Conservation (phyloP, 2,888 invertebrate species). For the Leucania comma region DNA sequence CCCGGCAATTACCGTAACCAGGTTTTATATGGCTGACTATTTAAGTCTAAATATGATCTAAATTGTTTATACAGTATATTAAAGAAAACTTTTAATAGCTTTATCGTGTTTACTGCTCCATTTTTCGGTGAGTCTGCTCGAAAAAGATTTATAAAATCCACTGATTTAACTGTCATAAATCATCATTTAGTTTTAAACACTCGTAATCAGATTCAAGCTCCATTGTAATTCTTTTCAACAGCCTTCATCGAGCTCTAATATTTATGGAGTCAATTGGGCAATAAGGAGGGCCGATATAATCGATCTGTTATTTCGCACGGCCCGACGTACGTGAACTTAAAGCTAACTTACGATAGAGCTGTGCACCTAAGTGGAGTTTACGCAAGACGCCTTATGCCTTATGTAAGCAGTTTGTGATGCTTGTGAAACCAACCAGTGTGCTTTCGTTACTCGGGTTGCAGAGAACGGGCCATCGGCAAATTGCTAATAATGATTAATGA, state of each 20-base stretch:
- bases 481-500: constrained; percentile 79
- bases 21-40: constrained; percentile 30
- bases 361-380: constrained; percentile 84
- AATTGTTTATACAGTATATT: constrained; percentile 10
- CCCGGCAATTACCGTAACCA: constrained; percentile 54
- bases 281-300: constrained; percentile 70
- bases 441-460: constrained; percentile 82
- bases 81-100: constrained; percentile 6
- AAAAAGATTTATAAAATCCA: constrained; percentile 2
- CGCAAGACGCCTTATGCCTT: constrained; percentile 82
- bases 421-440: constrained; percentile 83
- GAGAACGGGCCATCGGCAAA: constrained; percentile 75
- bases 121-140: neutral
- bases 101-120: neutral
- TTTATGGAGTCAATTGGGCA: constrained; percentile 67
- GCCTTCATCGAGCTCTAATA: constrained; percentile 55
- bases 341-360: constrained; percentile 81
- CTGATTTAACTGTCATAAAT: constrained; percentile 30
- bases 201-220: constrained; percentile 43
- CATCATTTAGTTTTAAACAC: constrained; percentile 35
- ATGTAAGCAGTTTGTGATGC: constrained; percentile 86
- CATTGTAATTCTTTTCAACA: constrained; percentile 53
- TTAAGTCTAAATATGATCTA: constrained; percentile 10
- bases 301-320: constrained; percentile 80
- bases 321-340: constrained; percentile 82